phyloP scores from a whole-genome alignment of 1,140 invertebrate species.

The Penaeus vannamei region DNA sequence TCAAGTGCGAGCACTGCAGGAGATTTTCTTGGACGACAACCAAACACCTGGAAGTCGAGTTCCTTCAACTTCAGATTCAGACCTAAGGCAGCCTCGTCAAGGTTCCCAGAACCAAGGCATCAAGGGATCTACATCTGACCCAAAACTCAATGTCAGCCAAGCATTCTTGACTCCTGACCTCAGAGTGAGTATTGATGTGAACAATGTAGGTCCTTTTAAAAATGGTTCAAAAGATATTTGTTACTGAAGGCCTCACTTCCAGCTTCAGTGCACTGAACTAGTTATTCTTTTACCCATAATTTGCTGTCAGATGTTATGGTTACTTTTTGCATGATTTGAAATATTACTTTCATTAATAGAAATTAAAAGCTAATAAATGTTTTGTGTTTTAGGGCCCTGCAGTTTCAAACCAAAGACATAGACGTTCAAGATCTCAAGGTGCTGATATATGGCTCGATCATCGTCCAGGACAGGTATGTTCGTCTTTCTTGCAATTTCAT shows the following conservation, averaged over 20 bases:
- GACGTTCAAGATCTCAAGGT: conserved; percentile 83
- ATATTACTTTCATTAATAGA: background rate
- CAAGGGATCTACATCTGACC: conserved; percentile 44
- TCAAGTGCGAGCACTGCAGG: conserved; percentile 62
- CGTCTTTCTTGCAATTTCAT: conserved; percentile 66
- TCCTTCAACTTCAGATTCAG: conserved; percentile 23
- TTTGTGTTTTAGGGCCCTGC: conserved; percentile 70
- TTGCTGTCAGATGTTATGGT: background rate
- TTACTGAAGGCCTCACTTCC: no score
- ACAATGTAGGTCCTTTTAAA: background rate
- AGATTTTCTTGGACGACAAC: conserved; percentile 47
- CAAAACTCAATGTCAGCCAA: conserved; percentile 14
- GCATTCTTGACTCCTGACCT: background rate
- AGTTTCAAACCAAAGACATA: conserved; percentile 81
- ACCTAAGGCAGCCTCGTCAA: conserved; percentile 5
- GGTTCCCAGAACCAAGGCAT: background rate
- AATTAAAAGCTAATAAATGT: background rate
- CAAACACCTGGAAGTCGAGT: background rate
- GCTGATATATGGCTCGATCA: conserved; percentile 91
- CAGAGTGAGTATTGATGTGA: conserved; percentile 9
- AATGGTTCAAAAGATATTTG: no score
- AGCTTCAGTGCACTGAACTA: no score
- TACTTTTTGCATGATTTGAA: background rate
- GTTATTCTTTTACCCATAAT: no score
- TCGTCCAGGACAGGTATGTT: conserved; percentile 76